Percentiles rank a stretch among this genome's conserved stretches.
Conservation (phyloP, 1,140 invertebrate genomes). For the Rhyacophila brunnea region DNA sequence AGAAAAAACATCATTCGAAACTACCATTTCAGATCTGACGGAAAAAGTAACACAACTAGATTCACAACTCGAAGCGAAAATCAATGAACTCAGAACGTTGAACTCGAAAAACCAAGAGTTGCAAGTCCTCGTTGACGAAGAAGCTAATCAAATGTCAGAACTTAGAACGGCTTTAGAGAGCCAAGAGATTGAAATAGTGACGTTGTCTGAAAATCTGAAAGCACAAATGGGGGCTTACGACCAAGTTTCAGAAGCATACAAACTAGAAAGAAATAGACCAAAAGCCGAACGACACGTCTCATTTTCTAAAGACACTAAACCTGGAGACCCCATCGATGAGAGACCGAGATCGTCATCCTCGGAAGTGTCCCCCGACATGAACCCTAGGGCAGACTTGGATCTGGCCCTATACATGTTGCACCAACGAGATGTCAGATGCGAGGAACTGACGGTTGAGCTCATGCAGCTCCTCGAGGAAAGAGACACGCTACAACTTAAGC, state of each 20-base stretch:
- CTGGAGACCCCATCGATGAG: slow-evolving; percentile 17
- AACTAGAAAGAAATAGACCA: slow-evolving; percentile 32
- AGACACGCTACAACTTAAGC: slow-evolving; percentile 75
- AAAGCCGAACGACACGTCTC: slow-evolving; percentile 40
- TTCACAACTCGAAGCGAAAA: slow-evolving; percentile 48
- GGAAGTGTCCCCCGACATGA: slow-evolving; percentile 29
- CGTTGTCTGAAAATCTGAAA: slow-evolving; percentile 63
- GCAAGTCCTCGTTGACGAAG: slow-evolving; percentile 53
- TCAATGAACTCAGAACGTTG: slow-evolving; percentile 50
- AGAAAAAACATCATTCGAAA: slow-evolving; percentile 40
- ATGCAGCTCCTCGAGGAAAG: slow-evolving; percentile 81
- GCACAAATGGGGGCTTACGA: slow-evolving; percentile 60
- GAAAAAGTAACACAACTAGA: slow-evolving; percentile 41
- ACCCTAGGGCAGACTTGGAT: slow-evolving; percentile 69
- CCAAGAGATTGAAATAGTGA: slow-evolving; percentile 68
- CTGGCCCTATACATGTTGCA: slow-evolving; percentile 82
- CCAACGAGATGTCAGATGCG: slow-evolving; percentile 82
- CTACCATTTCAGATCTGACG: slow-evolving; percentile 39
- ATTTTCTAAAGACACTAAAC: slow-evolving; percentile 45
- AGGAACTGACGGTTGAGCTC: slow-evolving; percentile 83
- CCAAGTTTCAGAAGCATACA: slow-evolving; percentile 39
- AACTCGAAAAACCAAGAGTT: slow-evolving; percentile 56
- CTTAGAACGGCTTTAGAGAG: slow-evolving; percentile 59
- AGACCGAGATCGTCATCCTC: slow-evolving; percentile 31
- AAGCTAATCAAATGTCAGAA: slow-evolving; percentile 48